Base-by-base conservation (phyloP, 2,888 invertebrate genomes). In the Alviniconcha strummeri region DNA sequence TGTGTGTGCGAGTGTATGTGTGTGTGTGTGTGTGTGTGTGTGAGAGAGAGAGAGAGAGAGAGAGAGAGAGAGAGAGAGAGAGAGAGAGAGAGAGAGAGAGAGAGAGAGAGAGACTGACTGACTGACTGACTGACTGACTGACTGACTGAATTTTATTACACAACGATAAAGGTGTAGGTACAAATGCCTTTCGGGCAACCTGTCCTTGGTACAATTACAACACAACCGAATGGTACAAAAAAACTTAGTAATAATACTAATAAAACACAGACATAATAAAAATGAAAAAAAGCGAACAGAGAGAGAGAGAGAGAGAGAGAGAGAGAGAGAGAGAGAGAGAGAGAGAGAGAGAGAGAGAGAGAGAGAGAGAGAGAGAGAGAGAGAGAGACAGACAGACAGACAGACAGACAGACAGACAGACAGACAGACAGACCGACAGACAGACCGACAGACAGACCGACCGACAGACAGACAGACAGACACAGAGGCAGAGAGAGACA, bases 61-160 rank as follows among this genome's bases (percentile, higher is more conserved):
- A 80, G 17, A 80, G 17, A 80, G 52, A 80, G 69, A 80, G 19
- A 60, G 71, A 80, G 71, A 69, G 55, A 69, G 71, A 80, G 71
- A 69, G 54, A 80, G n/a, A 80, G 80, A 80, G 69, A 81, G 56
- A 74, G 60, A 81, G 57, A 55, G 57, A 56, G 56, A 57, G 75
- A 55, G 75, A 75, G 75, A 75, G 75, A 75, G 75, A 75, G 75
- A 75, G 36, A 36, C n/a, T n/a, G 75, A 75, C n/a, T n/a, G 36
- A 36, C 36, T 36, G 36, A 36, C 36, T 36, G 36, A 36, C 36
- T 36, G 36, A 36, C 36, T 36, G 36, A 36, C 36, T 36, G 36
- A 36, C 36, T 36, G 36, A 36, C 36, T 36, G 36, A 36, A 36
- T 36, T 36, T 36, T 36, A 36, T 36, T 36, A 36, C 36, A 36